Conservation (phyloP, 2,797 vertebrate species). For the Mormyrus hasselquistii region DNA sequence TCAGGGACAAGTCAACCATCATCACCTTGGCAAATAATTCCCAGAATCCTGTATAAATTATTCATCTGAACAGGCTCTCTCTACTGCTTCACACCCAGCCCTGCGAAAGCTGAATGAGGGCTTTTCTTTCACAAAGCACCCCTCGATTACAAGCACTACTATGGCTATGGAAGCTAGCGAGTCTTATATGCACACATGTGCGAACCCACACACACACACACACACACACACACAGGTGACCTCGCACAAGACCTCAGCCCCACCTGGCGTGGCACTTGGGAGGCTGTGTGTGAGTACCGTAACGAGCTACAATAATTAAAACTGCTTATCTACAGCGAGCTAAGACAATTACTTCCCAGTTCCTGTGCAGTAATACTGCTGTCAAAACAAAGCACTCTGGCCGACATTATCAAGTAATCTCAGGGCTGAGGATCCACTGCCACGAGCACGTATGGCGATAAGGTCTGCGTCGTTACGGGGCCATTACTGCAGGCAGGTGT, state of each 20-base stretch:
- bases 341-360: constrained; percentile 60
- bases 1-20: constrained; percentile 66
- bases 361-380: constrained; percentile 55
- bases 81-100: constrained; percentile 20
- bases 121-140: constrained; percentile 46
- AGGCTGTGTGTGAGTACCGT: constrained; percentile 51
- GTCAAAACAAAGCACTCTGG: constrained; percentile 61
- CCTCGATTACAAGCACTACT: constrained; percentile 23
- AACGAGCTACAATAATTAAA: constrained; percentile 71
- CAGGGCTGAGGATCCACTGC: constrained; percentile 10
- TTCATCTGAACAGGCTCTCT: constrained; percentile 64
- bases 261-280: constrained; percentile 41
- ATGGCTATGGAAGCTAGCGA: constrained; percentile 32
- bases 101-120: constrained; percentile 39
- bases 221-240: constrained; percentile 40
- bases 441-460: constrained; percentile 28
- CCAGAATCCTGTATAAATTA: constrained; percentile 73
- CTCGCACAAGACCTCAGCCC: constrained; percentile 22
- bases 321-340: constrained; percentile 66
- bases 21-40: constrained; percentile 77
- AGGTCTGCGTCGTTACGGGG: constrained; percentile 51
- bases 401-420: not conserved
- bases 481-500: not conserved
- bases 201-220: not conserved
- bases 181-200: not conserved